Percentiles rank a stretch among this genome's conserved stretches.
Evolutionary conservation across 2,888 invertebrate genomes (phyloP).

Genomic region (Harpalus rubripes): DNA sequence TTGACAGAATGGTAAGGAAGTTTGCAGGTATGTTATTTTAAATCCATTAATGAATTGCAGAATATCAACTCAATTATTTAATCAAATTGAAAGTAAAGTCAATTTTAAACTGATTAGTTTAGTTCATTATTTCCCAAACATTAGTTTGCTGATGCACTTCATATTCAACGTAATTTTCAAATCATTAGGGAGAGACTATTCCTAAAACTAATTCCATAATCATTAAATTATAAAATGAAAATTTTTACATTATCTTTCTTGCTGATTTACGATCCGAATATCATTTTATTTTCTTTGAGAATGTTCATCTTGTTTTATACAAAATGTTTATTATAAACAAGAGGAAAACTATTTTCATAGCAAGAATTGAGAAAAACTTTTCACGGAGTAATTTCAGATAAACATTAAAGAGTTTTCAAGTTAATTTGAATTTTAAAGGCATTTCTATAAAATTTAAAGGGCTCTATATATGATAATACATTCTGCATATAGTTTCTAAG

Average conservation of each 20-base stretch:
- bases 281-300: background rate
- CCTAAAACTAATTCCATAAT: background rate
- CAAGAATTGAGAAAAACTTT: background rate
- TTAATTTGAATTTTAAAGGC: conserved; percentile 42
- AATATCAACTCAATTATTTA: conserved; percentile 38
- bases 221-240: too few relatives aligned
- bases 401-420: conserved; percentile 35
- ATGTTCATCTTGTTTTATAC: background rate
- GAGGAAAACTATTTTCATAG: conserved; percentile 4
- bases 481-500: conserved; percentile 31
- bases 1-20: background rate
- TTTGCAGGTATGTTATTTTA: conserved; percentile 31
- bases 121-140: conserved; percentile 31
- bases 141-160: conserved; percentile 28
- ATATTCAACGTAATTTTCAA: conserved; percentile 16
- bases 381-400: conserved; percentile 12
- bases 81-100: conserved; percentile 28
- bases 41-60: conserved; percentile 43
- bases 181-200: background rate
- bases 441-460: conserved; percentile 36
- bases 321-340: background rate
- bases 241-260: too few relatives aligned
- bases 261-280: too few relatives aligned
- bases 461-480: conserved; percentile 33
- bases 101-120: conserved; percentile 20